Conservation (phyloP, 2,113 vertebrate species). For the Grus americana region DNA sequence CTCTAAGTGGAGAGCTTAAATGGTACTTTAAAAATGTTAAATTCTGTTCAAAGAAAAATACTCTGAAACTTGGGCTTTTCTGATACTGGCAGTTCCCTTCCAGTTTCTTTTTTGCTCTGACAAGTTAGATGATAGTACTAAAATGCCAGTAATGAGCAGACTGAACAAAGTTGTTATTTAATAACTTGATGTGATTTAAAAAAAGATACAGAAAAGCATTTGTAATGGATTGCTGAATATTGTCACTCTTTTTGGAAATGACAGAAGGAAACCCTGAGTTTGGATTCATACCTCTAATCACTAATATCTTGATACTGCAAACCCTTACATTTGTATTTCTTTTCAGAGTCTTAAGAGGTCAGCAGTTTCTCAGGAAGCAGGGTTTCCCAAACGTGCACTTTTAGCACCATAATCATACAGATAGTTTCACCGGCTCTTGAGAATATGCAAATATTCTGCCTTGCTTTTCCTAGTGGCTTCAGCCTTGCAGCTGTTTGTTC, state of each 20-base stretch:
- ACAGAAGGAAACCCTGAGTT: not conserved
- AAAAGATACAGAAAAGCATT: not conserved
- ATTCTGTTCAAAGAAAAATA: not conserved
- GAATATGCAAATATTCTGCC: not conserved
- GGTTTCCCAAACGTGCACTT: not conserved
- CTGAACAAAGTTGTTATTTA: not conserved
- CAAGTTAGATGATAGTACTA: not conserved
- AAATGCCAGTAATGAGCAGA: not conserved
- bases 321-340: not conserved
- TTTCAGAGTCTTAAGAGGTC: not conserved
- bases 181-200: not conserved
- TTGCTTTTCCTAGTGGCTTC: not conserved
- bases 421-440: not conserved
- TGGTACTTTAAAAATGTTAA: not conserved
- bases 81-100: not conserved
- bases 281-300: not conserved
- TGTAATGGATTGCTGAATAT: not conserved
- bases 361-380: not conserved
- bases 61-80: not conserved
- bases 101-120: not conserved
- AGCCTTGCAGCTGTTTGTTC: not conserved
- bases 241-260: not conserved
- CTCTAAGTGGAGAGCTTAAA: not conserved
- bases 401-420: no score
- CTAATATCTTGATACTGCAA: not conserved